Conservation (phyloP, 92 coral and sea anemone species). For the Umimayanthus chanpuru region DNA sequence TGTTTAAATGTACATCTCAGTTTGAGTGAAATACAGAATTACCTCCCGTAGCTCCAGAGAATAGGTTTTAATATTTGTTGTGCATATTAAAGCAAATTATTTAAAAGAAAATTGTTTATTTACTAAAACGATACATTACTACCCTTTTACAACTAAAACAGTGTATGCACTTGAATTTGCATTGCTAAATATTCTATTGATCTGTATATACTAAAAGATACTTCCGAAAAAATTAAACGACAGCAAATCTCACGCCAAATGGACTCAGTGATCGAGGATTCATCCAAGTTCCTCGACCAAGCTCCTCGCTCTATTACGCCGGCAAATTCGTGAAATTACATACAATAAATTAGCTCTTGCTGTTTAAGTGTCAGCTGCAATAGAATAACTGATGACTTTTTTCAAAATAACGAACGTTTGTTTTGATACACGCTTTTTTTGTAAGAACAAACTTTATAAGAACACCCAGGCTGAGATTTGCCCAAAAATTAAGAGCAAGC, state of each 20-base stretch:
- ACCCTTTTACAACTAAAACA: background rate
- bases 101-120: background rate
- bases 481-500: too few species aligned
- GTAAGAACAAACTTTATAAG: too few species aligned
- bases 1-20: background rate
- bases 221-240: background rate
- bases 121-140: background rate
- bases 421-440: too few species aligned
- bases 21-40: background rate
- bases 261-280: background rate
- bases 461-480: too few species aligned
- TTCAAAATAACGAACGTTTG: conserved; percentile 22
- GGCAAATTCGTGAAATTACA: background rate
- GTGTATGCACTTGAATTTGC: background rate
- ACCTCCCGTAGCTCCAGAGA: background rate
- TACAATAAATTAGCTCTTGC: background rate
- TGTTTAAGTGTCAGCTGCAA: conserved; percentile 19
- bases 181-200: background rate
- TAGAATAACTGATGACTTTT: background rate
- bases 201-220: background rate
- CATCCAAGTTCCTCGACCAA: background rate
- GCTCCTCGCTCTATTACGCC: background rate
- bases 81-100: background rate
- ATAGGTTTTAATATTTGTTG: background rate
- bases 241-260: background rate